Base-by-base conservation (phyloP, 2,888 invertebrate species). In the Cabera pusaria region DNA sequence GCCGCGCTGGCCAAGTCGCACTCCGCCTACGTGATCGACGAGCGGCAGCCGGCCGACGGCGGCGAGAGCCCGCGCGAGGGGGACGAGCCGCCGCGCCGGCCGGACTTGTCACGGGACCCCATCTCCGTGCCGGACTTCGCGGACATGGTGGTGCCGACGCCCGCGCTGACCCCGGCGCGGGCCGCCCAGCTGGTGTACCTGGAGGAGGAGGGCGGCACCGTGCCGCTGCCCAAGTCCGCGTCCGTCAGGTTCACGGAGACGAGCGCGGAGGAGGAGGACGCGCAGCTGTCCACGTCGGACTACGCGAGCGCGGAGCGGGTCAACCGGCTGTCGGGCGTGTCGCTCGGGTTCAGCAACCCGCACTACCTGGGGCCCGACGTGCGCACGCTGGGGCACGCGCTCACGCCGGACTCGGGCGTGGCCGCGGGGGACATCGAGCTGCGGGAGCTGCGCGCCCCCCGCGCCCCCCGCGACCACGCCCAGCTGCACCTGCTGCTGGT, bases 91-190 rank as follows among this genome's bases (percentile, higher is more conserved):
- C 20, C 20, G 5, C 12, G 5, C 18, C 16, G 32, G 6, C n/a
- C 65, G 6, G 72, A 85, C 37, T 83, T 93, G 70, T 82, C 93
- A 0, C 86, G 93, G 31, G 94, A 94, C 57, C 93, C 93, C 0
- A 91, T 93, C 26, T 94, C 94, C 2, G 94, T 94, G 56, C 94
- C 94, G 52, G 94, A 94, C 72, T 94, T 94, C 67, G 90, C 91
- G 2, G 92, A 92, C 36, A 81, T 93, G 53, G 90, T 91, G 2
- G 74, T 92, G 19, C 92, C 92, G 16, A 92, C 93, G 1, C 93
- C 93, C 4, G 92, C 91, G 8, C 76, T 93, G 26, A 93, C 93
- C 0, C 93, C 94, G 0, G 90, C 92, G 6, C 93, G 93, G 68
- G 93, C 93, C 1, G 84, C 93, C 0, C 90, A 92, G 53, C 82